phyloP scores from a whole-genome alignment of 2,797 vertebrate genomes.

The Phylloscopus collybita region DNA sequence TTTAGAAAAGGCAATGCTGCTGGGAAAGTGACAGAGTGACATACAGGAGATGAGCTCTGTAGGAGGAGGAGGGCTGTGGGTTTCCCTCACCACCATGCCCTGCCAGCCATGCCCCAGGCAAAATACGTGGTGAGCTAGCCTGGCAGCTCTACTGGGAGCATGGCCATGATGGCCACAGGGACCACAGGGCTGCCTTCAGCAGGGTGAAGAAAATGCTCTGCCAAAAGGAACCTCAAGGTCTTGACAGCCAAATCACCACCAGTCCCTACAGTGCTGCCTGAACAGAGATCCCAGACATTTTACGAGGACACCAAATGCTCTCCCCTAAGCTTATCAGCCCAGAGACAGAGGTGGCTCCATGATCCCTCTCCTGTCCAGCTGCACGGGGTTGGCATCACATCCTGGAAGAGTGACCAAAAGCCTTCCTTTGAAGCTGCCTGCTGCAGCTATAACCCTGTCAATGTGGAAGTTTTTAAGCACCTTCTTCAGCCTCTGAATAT shows the following conservation, averaged over 20 bases:
- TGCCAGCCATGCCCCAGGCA: not conserved
- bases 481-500: not conserved
- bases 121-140: not conserved
- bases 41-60: not conserved
- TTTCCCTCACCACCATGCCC: not conserved
- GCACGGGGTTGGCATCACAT: not conserved
- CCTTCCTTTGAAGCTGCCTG: not conserved
- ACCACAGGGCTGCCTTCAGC: not conserved
- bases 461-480: not conserved
- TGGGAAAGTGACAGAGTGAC: not conserved
- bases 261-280: not conserved
- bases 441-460: not conserved
- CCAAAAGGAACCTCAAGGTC: not conserved
- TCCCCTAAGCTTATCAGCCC: not conserved
- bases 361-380: not conserved
- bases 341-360: not conserved
- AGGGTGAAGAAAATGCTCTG: not conserved
- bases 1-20: not conserved
- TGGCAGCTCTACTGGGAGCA: not conserved
- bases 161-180: not conserved
- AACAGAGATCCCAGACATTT: not conserved
- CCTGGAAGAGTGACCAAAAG: not conserved
- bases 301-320: not conserved
- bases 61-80: not conserved
- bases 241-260: not conserved